Evolutionary conservation across 2,797 vertebrate species (phyloP), one percentile per base, ranked within the genome.

Genomic region (Enteromius anoplus): DNA sequence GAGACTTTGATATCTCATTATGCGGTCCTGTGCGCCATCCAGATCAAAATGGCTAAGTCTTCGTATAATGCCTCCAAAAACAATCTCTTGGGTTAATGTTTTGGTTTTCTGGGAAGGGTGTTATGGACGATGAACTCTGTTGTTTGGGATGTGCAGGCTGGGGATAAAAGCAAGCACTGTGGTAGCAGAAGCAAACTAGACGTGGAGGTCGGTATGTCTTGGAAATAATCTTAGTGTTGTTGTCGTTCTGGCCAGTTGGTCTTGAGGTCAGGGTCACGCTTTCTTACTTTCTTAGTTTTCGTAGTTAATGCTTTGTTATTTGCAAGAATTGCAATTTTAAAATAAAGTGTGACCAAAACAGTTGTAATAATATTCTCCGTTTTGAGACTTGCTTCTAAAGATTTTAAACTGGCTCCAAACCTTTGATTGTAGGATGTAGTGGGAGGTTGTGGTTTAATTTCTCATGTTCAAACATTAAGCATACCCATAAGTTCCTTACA

Each of bases 81-180:
- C 32, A 21, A 42, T 58, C 29, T 69, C 69, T 51, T 17, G 34
- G 62, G 76, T 73, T 72, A 78, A 72, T 53, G 14, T 78, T 51
- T 82, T 19, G 5, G 23, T 80, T 84, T 68, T 65, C 75, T 37
- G 4, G 71, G 64, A 80, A 87, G 42, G 14, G 21, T 69, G 55
- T 76, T 32, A 58, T 45, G 47, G 71, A 45, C 73, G 37, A 55
- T 85, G 64, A 65, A 66, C 55, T 78, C 15, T n/a, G 15, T 23
- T 66, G 53, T 72, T 19, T 26, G 19, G 2, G 42, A 69, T 29
- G 21, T 47, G 11, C 51, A 26, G 9, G 29, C n/a, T 40, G 66
- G 71, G 60, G 34, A 65, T 23, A 70, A 75, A 58, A 11, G 53
- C 60, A 55, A 34, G 3, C 6, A 37, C 7, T 68, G 32, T 15